Conservation (phyloP, 2,797 vertebrate species). For the Phrynocephalus forsythii region DNA sequence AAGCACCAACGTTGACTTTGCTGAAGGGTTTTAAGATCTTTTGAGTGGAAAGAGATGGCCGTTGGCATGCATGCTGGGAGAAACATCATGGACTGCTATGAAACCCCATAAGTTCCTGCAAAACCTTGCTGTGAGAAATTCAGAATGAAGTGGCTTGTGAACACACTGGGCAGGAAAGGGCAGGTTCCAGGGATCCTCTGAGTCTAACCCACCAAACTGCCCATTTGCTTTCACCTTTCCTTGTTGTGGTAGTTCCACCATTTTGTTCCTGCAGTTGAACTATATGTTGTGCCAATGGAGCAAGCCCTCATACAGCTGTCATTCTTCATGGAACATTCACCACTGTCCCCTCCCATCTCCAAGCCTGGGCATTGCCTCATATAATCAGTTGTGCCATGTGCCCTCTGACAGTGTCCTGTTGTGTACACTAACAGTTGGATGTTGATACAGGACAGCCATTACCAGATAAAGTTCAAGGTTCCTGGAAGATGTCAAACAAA, state of each 20-base stretch:
- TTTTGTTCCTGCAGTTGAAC: background rate
- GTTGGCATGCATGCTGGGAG: too few species aligned
- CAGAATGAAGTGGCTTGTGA: background rate
- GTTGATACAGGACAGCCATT: too few species aligned
- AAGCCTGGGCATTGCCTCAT: background rate
- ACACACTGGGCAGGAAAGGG: too few species aligned
- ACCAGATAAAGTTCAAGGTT: too few species aligned
- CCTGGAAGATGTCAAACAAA: background rate
- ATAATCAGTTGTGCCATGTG: background rate
- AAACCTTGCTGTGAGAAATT: background rate
- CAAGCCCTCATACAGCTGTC: background rate
- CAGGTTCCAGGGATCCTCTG: background rate
- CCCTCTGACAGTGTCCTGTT: too few species aligned
- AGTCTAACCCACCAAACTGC: too few species aligned
- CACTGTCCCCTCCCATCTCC: too few species aligned
- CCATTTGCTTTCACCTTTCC: background rate
- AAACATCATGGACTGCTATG: too few species aligned
- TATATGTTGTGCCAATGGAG: background rate
- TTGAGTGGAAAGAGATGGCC: background rate
- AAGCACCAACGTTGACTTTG: slow-evolving; percentile 89
- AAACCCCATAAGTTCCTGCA: too few species aligned
- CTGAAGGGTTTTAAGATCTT: slow-evolving; percentile 96
- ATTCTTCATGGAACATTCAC: background rate
- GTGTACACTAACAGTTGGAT: background rate
- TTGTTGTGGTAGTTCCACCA: background rate